A percentile compares a stretch with the other conserved stretches of the same genome.
These are phyloP conservation scores for Leguminivora glycinivorella DNA, from an alignment of 1,140 invertebrate genomes.

Conservation along the genomic window DNA sequence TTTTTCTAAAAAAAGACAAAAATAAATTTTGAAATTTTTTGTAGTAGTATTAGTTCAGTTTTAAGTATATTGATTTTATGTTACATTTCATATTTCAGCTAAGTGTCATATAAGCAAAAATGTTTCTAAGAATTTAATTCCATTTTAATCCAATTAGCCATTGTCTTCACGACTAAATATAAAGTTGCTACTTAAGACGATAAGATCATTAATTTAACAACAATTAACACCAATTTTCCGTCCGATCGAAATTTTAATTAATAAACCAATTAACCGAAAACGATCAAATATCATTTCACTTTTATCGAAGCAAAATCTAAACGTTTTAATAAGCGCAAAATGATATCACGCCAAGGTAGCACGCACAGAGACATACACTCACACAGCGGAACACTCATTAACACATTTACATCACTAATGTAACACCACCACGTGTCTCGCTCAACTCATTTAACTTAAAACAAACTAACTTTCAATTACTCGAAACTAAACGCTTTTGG, in stretches of 20 bases:
- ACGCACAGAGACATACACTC: constrained; percentile 55
- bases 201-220: constrained; percentile 3
- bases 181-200: background rate
- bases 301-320: constrained; percentile 22
- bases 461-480: constrained; percentile 65
- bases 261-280: constrained; percentile 4
- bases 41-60: too few relatives aligned
- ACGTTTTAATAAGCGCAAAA: constrained; percentile 21
- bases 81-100: too few relatives aligned
- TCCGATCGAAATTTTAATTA: background rate
- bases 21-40: too few relatives aligned
- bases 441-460: constrained; percentile 40
- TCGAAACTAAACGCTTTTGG: constrained; percentile 33
- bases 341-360: constrained; percentile 44
- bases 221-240: background rate
- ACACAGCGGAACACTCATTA: constrained; percentile 72
- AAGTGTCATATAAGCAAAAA: too few relatives aligned
- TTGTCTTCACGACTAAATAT: background rate
- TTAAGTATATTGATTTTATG: too few relatives aligned
- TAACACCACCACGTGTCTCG: constrained; percentile 53
- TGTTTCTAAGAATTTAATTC: too few relatives aligned
- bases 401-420: constrained; percentile 75
- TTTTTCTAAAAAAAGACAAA: too few relatives aligned
- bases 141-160: too few relatives aligned
- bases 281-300: constrained; percentile 22